Evolutionary conservation across 2,888 invertebrate genomes (phyloP), one percentile per base, ranked within the genome.

Genomic region (Axea sp.): DNA sequence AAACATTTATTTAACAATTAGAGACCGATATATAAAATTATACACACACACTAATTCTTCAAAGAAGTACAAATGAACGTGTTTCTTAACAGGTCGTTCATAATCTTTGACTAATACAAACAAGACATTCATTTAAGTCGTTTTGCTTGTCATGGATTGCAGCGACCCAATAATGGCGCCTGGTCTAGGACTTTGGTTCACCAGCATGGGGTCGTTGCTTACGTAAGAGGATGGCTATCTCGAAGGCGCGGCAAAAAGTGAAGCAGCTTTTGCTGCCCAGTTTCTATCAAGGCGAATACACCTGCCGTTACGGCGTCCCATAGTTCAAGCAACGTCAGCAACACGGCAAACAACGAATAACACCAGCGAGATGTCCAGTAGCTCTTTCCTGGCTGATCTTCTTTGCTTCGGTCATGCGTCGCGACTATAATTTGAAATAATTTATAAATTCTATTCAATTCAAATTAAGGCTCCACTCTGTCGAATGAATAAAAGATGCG

Each of bases 381-480:
- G 73, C 68, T 73, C 60, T 64, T 39, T 37, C 24, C 47, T 45
- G 30, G 26, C 24, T 35, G 47, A 51, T 69, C 62, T 72, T 65
- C 74, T 60, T 45, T 39, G 73, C 57, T 77, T 80, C 78, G 80
- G 79, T 82, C 84, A 81, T 84, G 85, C 84, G 82, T 82, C 83
- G 84, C 83, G 82, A 85, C 86, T 83, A 87, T 87, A 87, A 86
- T 87, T 87, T 87, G 85, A 87, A 87, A 87, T 87, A 87, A 86
- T 87, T 87, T 87, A 87, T 86, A 87, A 86, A 86, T 87, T 86
- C 87, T 84, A 87, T 87, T 87, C 87, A 87, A 87, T 87, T 87
- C 87, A 87, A 87, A 87, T 87, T 86, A 86, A 84, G 87, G 87
- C 86, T 86, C 87, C 87, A 86, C 85, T 86, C 87, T 85, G 87